Conservation (phyloP, 2,888 invertebrate genomes). For the Iselma pallidipennis region DNA sequence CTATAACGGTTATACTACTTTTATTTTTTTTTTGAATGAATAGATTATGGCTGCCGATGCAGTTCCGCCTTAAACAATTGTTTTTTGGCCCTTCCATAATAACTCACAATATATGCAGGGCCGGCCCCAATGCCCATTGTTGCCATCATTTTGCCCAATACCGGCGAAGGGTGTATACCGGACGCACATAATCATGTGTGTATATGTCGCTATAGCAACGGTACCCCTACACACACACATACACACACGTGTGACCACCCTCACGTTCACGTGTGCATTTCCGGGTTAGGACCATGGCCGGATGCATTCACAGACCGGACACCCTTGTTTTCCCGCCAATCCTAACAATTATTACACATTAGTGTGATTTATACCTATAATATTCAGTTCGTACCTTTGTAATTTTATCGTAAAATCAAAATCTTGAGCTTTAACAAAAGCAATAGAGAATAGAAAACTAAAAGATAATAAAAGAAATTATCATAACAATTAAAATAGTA, state of each 20-base stretch:
- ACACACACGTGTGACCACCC: slow-evolving; percentile 33
- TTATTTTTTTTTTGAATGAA: slow-evolving; percentile 9
- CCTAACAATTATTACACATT: neutral
- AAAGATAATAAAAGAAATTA: too few relatives aligned
- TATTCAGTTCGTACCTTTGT: too few relatives aligned
- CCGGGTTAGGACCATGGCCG: neutral
- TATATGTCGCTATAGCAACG: slow-evolving; percentile 43
- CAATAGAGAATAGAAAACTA: too few relatives aligned
- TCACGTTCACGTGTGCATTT: slow-evolving; percentile 30
- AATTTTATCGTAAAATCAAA: too few relatives aligned
- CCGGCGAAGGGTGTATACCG: slow-evolving; percentile 46
- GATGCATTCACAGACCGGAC: neutral
- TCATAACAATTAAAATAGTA: too few relatives aligned
- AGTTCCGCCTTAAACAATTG: slow-evolving; percentile 46
- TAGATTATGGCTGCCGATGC: slow-evolving; percentile 38
- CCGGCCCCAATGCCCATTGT: slow-evolving; percentile 43
- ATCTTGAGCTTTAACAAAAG: too few relatives aligned
- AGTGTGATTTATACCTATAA: neutral
- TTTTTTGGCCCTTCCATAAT: slow-evolving; percentile 43
- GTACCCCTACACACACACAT: slow-evolving; percentile 38
- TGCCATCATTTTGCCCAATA: slow-evolving; percentile 41
- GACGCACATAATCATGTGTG: slow-evolving; percentile 47
- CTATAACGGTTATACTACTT: neutral
- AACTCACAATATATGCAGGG: slow-evolving; percentile 36
- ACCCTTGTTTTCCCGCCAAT: neutral